A percentile compares a stretch with the other conserved stretches of the same genome.
Conservation (phyloP, 2,888 invertebrate genomes). For the Caenorhabditis angaria region DNA sequence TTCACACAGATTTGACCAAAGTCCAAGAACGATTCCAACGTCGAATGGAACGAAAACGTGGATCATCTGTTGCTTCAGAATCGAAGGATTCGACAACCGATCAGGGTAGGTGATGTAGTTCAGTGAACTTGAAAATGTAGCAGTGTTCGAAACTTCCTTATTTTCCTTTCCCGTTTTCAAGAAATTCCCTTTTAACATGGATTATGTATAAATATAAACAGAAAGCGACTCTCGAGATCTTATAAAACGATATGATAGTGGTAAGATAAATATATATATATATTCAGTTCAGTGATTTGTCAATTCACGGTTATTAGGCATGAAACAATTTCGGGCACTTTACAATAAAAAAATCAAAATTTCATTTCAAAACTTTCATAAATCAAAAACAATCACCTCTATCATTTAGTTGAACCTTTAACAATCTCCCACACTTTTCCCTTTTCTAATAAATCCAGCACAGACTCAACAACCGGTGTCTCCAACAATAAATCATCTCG, state of each 20-base stretch:
- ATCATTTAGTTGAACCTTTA: not conserved
- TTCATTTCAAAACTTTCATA: too few species aligned
- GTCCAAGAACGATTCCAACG: slow-evolving; percentile 72
- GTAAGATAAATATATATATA: too few species aligned
- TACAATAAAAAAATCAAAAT: too few species aligned
- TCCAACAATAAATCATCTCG: slow-evolving; percentile 32
- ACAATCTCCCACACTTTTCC: not conserved
- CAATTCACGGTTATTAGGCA: too few species aligned
- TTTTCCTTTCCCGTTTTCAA: slow-evolving; percentile 5
- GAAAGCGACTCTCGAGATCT: too few species aligned
- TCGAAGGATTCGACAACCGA: slow-evolving; percentile 49
- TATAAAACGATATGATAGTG: too few species aligned
- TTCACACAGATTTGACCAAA: slow-evolving; percentile 62
- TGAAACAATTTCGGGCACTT: too few species aligned
- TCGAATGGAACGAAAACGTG: slow-evolving; percentile 69
- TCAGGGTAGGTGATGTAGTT: slow-evolving; percentile 38
- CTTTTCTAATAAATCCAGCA: not conserved
- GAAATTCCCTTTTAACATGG: not conserved
- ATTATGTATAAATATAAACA: too few species aligned
- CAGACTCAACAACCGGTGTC: not conserved
- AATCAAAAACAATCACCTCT: too few species aligned
- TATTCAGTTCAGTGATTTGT: too few species aligned
- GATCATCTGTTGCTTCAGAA: slow-evolving; percentile 53
- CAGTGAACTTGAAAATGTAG: slow-evolving; percentile 17
- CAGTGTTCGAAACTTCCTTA: slow-evolving; percentile 4